Base-by-base conservation (phyloP, 2,888 invertebrate genomes). In the Phymatocera aterrima region DNA sequence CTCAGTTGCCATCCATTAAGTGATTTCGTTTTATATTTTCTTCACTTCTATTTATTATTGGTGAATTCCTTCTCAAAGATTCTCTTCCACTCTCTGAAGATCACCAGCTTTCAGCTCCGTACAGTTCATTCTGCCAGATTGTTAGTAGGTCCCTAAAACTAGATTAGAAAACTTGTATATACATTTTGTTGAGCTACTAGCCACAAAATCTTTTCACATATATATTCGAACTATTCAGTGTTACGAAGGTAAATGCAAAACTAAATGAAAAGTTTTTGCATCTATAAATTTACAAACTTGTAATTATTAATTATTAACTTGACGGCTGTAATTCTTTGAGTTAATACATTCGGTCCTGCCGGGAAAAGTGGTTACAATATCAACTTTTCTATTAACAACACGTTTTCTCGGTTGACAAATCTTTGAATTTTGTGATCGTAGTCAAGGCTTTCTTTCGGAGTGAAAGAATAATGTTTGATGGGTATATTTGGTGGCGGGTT, bases 401-500 rank as follows among this genome's bases (percentile, higher is more conserved):
- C 21, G 18, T 21, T n/a, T 21, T 2, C 6, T 51, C 8, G 51
- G 10, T 60, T 60, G 1, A 18, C 12, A 12, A 68, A 28, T 46
- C 46, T 15, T 4, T 28, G 28, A 46, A 46, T 46, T 68, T n/a
- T 8, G 34, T 37, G 4, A 28, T 10, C 3, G n/a, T 43, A 24
- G 21, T 21, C 24, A 24, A 8, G 31, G 51, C 48, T 51, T 12
- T 51, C 31, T 72, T 51, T 48, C 31, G 10, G 10, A 10, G 31
- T 31, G 24, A 24, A 81, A 82, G 83, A 80, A 85, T 79, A 81
- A 80, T 79, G 68, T 78, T 61, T 77, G 34, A 51, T 28, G 28
- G 60, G 51, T n/a, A 77, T 78, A 34, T 79, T 81, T 81, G 83
- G 84, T 85, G 82, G 83, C 81, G 85, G 84, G 82, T 85, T 83